Percentiles rank a stretch among this genome's conserved stretches.
Evolutionary conservation across 2,797 vertebrate genomes (phyloP).

Genomic region (Euphonia xanthogaster): DNA sequence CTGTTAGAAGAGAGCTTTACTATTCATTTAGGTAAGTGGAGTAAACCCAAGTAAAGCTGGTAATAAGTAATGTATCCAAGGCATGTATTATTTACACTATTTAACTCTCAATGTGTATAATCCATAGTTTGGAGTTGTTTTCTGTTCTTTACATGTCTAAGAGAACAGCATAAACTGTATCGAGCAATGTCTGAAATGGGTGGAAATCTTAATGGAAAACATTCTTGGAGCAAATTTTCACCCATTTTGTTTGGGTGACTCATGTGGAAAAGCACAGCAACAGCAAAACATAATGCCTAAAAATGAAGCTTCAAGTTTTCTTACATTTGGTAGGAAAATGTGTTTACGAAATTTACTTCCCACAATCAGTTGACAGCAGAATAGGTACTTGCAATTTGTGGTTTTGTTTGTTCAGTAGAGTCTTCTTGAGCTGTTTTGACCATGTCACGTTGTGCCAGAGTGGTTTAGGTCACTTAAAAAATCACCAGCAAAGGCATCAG

Average conservation of each 20-base stretch:
- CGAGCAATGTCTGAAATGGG: not conserved
- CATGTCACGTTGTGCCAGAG: not conserved
- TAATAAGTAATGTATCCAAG: not conserved
- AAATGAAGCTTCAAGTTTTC: not conserved
- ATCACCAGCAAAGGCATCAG: not conserved
- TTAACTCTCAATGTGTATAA: not conserved
- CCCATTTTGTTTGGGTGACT: not conserved
- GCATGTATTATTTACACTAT: not conserved
- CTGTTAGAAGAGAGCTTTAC: constrained; percentile 98
- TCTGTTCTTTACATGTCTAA: not conserved
- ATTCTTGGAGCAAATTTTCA: not conserved
- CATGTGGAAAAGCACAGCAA: not conserved
- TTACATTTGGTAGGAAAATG: not conserved
- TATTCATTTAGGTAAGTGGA: constrained; percentile 89
- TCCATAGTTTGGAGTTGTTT: not conserved
- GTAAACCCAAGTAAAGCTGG: not conserved
- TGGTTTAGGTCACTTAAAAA: not conserved
- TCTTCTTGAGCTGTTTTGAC: not conserved
- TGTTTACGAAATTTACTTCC: not conserved
- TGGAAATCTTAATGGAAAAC: not conserved
- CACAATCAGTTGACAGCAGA: not conserved
- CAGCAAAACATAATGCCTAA: not conserved
- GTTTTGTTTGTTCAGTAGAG: not conserved
- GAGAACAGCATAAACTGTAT: not conserved
- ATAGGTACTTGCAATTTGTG: not conserved